These are phyloP conservation scores for Zoanthus gigantus DNA, from an alignment of 92 coral and sea anemone genomes.

Conservation along the genomic window DNA sequence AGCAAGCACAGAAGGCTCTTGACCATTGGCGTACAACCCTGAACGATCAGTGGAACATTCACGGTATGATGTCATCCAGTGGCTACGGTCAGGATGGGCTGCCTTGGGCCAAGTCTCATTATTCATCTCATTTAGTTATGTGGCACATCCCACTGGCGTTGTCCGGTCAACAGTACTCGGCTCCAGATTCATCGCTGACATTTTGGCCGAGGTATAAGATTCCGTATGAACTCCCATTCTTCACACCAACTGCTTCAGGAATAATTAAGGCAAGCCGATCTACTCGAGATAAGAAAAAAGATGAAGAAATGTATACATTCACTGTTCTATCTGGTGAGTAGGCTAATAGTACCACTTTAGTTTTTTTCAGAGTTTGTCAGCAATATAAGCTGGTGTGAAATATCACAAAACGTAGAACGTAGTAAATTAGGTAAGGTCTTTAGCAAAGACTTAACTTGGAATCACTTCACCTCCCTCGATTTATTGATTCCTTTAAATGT, in stretches of 20 bases:
- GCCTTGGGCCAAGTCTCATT: slow-evolving; percentile 92
- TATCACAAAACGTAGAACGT: no score
- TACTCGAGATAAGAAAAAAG: slow-evolving; percentile 32
- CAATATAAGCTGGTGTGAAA: neutral
- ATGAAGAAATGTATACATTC: slow-evolving; percentile 87
- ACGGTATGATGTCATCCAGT: slow-evolving; percentile 79
- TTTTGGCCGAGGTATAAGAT: slow-evolving; percentile 81
- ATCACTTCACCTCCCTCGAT: no score
- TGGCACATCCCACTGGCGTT: slow-evolving; percentile 91
- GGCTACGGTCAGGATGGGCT: slow-evolving; percentile 92
- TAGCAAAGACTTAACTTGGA: neutral
- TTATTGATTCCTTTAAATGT: no score
- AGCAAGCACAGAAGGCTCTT: slow-evolving; percentile 82
- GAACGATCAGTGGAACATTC: slow-evolving; percentile 92
- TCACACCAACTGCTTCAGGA: slow-evolving; percentile 86
- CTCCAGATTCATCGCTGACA: slow-evolving; percentile 73
- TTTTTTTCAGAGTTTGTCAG: neutral
- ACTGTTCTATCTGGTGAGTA: slow-evolving; percentile 73
- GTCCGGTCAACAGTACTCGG: slow-evolving; percentile 89
- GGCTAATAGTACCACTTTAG: neutral
- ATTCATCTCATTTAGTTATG: slow-evolving; percentile 79
- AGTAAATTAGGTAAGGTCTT: no score
- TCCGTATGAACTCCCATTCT: slow-evolving; percentile 85
- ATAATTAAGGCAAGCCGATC: slow-evolving; percentile 69
- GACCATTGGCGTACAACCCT: slow-evolving; percentile 85